Conservation (phyloP, 2,888 invertebrate species). For the Zootermopsis nevadensis region DNA sequence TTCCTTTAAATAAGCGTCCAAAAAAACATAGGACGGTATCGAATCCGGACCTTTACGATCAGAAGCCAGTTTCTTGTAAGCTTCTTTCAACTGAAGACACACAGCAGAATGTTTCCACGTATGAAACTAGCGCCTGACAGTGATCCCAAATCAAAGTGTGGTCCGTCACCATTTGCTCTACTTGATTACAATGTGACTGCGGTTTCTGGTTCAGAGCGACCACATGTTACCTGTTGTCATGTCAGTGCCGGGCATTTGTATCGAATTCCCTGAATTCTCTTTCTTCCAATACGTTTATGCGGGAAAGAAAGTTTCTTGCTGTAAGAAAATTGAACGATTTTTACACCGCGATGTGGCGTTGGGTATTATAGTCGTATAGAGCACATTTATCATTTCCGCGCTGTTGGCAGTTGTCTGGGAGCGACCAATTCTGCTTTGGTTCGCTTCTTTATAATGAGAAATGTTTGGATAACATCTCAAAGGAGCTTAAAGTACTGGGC, state of each 20-base stretch:
- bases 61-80: too few relatives aligned
- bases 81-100: too few relatives aligned
- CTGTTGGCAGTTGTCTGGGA: constrained; percentile 27
- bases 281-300: background rate
- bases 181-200: too few relatives aligned
- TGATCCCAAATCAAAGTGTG: too few relatives aligned
- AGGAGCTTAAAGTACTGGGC: background rate
- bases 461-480: background rate
- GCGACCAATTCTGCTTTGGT: background rate
- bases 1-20: too few relatives aligned
- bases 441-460: constrained; percentile 5
- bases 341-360: constrained; percentile 3
- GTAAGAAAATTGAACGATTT: constrained; percentile 23
- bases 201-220: too few relatives aligned
- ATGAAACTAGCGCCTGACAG: too few relatives aligned
- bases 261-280: background rate
- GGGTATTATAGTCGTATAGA: constrained; percentile 11
- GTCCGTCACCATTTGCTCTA: too few relatives aligned
- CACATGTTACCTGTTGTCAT: background rate
- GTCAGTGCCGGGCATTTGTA: background rate
- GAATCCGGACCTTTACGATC: too few relatives aligned
- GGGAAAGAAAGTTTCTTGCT: background rate
- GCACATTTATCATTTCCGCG: constrained; percentile 34
- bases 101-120: too few relatives aligned
- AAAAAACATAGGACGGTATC: too few relatives aligned